These are phyloP conservation scores for Stercorarius parasiticus DNA, from an alignment of 2,113 vertebrate species.

Conservation along the genomic window DNA sequence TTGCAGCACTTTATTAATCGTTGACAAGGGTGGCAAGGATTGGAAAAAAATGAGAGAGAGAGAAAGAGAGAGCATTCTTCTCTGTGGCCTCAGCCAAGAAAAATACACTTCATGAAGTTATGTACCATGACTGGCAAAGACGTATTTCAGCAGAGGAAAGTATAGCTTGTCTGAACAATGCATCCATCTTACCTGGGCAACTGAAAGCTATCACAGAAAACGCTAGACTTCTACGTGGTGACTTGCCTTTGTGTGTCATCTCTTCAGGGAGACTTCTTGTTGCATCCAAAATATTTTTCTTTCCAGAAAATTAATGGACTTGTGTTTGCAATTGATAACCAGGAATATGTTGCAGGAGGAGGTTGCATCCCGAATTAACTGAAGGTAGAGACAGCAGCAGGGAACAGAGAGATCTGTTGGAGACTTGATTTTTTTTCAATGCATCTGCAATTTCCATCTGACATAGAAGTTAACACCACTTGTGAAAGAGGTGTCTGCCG, in stretches of 20 bases:
- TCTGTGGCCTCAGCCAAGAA: constrained; percentile 15
- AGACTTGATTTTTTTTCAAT: not conserved
- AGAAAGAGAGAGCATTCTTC: not conserved
- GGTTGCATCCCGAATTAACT: not conserved
- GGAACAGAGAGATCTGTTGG: not conserved
- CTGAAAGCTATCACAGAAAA: not conserved
- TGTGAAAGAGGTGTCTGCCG: accelerated
- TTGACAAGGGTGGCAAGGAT: not conserved
- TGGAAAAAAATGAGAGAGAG: not conserved
- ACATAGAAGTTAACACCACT: not conserved
- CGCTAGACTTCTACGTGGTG: not conserved
- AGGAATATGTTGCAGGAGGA: not conserved
- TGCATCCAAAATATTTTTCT: constrained; percentile 43
- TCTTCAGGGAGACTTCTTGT: constrained; percentile 34
- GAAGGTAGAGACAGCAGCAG: not conserved
- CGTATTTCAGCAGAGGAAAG: not conserved
- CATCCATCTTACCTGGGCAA: constrained; percentile 13
- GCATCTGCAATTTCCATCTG: not conserved
- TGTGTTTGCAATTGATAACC: constrained; percentile 34
- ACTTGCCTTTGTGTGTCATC: not conserved
- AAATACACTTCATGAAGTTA: constrained; percentile 34
- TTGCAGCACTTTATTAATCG: not conserved
- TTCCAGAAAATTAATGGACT: constrained; percentile 61
- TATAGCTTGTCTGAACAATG: not conserved
- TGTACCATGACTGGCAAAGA: constrained; percentile 4